Evolutionary conservation across 2,888 invertebrate species (phyloP).

Genomic region (Agrotis exclamationis): DNA sequence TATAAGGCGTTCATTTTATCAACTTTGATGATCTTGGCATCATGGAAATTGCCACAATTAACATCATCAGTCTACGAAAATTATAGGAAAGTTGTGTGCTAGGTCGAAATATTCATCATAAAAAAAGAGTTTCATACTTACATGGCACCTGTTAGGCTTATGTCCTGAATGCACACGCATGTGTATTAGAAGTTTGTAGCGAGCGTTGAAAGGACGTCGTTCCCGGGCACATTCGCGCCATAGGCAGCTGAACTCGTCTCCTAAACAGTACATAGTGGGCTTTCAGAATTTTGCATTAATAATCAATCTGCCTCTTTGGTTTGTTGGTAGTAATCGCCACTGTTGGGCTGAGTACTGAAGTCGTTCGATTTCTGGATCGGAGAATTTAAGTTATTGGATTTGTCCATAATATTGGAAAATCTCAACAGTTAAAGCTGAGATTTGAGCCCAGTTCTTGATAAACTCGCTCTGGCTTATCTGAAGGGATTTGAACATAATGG

Average conservation of each 20-base stretch:
- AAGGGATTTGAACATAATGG: not conserved
- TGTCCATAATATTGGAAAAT: not conserved
- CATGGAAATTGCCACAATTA: too few species aligned
- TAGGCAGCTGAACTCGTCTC: slow-evolving; percentile 97
- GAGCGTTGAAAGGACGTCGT: slow-evolving; percentile 98
- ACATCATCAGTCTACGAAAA: too few species aligned
- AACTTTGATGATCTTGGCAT: not conserved
- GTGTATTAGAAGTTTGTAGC: slow-evolving; percentile 99
- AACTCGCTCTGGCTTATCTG: not conserved
- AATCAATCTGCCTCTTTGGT: not conserved
- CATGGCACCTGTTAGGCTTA: slow-evolving; percentile 99
- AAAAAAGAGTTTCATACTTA: slow-evolving; percentile 91
- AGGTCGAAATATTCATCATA: not conserved
- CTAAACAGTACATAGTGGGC: slow-evolving; percentile 73
- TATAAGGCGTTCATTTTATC: not conserved
- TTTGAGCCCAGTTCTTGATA: not conserved
- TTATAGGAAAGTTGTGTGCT: too few species aligned
- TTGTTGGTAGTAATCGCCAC: too few species aligned
- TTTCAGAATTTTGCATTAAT: not conserved
- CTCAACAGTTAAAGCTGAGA: not conserved
- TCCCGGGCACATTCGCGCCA: slow-evolving; percentile 98
- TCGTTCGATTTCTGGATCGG: not conserved
- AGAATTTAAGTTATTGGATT: not conserved
- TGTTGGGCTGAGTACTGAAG: not conserved
- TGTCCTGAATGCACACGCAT: slow-evolving; percentile 99